Evolutionary conservation across 2,113 vertebrate genomes (phyloP).

Genomic region (Rhea pennata): DNA sequence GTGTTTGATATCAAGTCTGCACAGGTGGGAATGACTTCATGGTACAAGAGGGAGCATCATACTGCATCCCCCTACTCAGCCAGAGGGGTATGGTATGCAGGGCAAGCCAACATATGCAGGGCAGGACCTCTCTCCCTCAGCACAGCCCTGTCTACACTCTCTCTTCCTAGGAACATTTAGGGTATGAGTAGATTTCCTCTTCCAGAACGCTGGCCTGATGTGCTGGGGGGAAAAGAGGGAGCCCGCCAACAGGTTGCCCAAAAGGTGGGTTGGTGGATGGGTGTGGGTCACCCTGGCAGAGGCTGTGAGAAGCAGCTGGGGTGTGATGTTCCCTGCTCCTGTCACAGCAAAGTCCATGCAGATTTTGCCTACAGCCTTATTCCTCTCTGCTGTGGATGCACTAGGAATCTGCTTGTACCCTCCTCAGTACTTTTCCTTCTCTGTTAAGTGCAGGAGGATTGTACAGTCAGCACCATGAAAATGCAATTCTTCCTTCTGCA

Average conservation of each 20-base stretch:
- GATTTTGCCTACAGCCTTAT: too few species aligned
- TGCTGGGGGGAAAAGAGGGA: fast-evolving
- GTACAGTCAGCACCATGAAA: not conserved
- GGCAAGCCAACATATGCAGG: too few species aligned
- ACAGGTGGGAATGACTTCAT: fast-evolving
- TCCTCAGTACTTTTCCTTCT: fast-evolving
- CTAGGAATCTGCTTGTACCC: not conserved
- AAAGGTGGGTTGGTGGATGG: fast-evolving
- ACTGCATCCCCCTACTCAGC: fast-evolving
- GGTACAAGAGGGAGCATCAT: not conserved
- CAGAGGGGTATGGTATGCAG: not conserved
- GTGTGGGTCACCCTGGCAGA: not conserved
- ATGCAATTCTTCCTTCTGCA: not conserved
- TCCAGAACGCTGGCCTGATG: fast-evolving
- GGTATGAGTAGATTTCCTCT: not conserved
- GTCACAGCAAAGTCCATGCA: not conserved
- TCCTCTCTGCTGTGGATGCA: too few species aligned
- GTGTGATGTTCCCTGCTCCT: not conserved
- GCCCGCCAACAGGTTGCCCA: fast-evolving
- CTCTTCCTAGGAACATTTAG: too few species aligned
- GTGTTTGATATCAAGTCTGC: fast-evolving
- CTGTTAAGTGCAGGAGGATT: not conserved
- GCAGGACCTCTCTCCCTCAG: not conserved
- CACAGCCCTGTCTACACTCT: not conserved
- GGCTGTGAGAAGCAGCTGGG: not conserved